phyloP scores from a whole-genome alignment of 2,888 invertebrate genomes.

The Cactoblastis cactorum region DNA sequence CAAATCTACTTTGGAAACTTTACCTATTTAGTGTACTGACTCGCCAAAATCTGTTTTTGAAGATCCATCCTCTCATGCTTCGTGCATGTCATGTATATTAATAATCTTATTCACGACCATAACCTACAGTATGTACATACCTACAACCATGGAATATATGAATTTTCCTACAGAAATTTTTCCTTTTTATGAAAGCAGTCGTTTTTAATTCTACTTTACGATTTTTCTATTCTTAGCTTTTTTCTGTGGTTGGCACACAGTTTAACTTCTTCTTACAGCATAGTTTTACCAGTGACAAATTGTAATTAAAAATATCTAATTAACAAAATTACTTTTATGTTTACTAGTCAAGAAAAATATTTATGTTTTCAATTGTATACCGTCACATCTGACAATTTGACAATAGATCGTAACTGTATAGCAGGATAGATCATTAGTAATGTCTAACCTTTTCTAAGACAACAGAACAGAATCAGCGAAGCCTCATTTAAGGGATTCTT shows the following conservation, averaged over 20 bases:
- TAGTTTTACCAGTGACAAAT: too few relatives aligned
- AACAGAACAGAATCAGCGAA: conserved; percentile 41
- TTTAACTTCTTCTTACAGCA: too few relatives aligned
- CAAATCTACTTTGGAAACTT: conserved; percentile 7
- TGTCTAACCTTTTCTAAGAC: conserved; percentile 24
- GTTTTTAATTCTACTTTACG: too few relatives aligned
- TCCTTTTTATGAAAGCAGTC: too few relatives aligned
- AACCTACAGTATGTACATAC: too few relatives aligned
- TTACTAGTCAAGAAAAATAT: too few relatives aligned
- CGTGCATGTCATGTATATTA: conserved; percentile 6
- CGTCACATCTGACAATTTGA: background rate
- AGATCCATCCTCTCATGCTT: conserved; percentile 4
- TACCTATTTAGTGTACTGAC: conserved; percentile 13
- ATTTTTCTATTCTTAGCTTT: too few relatives aligned
- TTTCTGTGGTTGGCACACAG: too few relatives aligned
- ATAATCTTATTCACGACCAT: background rate
- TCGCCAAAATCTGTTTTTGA: conserved; percentile 14
- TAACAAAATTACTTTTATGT: too few relatives aligned
- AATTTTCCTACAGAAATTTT: background rate
- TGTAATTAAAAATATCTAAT: too few relatives aligned
- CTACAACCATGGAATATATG: background rate
- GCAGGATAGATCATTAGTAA: background rate
- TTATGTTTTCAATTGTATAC: too few relatives aligned
- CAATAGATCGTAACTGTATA: background rate
- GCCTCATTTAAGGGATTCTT: conserved; percentile 46